Percentiles rank a stretch among this genome's conserved stretches.
These are phyloP conservation scores for Pipistrellus nathusii DNA, from an alignment of 2,797 vertebrate species.

Conservation along the genomic window DNA sequence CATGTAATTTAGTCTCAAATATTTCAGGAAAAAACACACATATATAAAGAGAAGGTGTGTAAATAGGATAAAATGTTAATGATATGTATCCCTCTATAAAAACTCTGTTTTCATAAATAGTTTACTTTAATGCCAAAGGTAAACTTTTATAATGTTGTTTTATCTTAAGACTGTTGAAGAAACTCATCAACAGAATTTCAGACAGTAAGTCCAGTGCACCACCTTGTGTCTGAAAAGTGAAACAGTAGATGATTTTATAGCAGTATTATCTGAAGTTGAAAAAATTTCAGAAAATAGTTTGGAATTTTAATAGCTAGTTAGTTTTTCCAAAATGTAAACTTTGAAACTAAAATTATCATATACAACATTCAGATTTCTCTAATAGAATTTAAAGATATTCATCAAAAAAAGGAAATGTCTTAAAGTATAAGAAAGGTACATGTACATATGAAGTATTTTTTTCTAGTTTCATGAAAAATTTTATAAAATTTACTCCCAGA, in stretches of 20 bases:
- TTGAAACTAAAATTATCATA: constrained; percentile 49
- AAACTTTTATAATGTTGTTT: constrained; percentile 39
- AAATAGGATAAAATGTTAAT: neutral
- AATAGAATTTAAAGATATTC: constrained; percentile 22
- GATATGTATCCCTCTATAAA: constrained; percentile 54
- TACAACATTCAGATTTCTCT: neutral
- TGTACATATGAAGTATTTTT: neutral
- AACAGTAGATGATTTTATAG: constrained; percentile 42
- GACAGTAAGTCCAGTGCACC: constrained; percentile 68
- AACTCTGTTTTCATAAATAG: constrained; percentile 62
- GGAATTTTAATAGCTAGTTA: constrained; percentile 39
- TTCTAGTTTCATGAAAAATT: neutral
- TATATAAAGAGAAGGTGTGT: neutral
- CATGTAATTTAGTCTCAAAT: constrained; percentile 26
- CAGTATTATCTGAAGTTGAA: neutral
- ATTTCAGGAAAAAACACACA: neutral
- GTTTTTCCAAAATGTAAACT: constrained; percentile 29
- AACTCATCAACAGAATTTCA: neutral
- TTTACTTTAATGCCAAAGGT: neutral
- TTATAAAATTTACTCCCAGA: neutral
- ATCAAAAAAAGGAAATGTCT: constrained; percentile 46
- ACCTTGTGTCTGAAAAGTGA: constrained; percentile 82
- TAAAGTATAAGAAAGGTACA: constrained; percentile 41
- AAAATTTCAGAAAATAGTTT: constrained; percentile 13
- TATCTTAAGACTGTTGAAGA: constrained; percentile 20